Evolutionary conservation across 2,888 invertebrate species (phyloP).

Genomic region (Rhabditoides inermis): DNA sequence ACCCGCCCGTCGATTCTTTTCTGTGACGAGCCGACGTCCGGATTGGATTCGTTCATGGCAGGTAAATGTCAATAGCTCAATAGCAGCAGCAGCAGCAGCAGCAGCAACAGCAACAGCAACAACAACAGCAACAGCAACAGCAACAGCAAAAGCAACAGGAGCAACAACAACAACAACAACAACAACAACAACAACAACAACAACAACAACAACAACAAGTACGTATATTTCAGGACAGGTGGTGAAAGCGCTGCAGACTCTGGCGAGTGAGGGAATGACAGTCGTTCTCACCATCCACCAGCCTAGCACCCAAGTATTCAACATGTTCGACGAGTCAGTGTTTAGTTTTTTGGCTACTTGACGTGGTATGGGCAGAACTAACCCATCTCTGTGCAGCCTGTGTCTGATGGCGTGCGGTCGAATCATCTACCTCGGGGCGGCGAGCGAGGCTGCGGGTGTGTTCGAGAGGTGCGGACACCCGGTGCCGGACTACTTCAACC

Average conservation of each 20-base stretch:
- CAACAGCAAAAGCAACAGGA: too few species aligned
- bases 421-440: conserved; percentile 72
- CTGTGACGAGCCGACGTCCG: conserved; percentile 59
- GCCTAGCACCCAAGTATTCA: conserved; percentile 78
- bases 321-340: conserved; percentile 69
- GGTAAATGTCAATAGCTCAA: too few species aligned
- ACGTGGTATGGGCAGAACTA: too few species aligned
- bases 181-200: too few species aligned
- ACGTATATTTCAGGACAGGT: conserved; percentile 22
- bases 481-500: conserved; percentile 50
- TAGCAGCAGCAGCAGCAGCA: too few species aligned
- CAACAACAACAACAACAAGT: too few species aligned
- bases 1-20: conserved; percentile 58
- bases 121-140: neutral
- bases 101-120: too few species aligned
- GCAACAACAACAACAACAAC: too few species aligned
- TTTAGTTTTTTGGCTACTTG: neutral
- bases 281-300: conserved; percentile 87
- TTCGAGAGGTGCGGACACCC: conserved; percentile 34
- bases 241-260: conserved; percentile 22
- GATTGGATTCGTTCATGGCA: conserved; percentile 56
- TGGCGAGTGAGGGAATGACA: conserved; percentile 68
- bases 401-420: conserved; percentile 80
- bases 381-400: conserved; percentile 44
- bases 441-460: conserved; percentile 64